phyloP scores from a whole-genome alignment of 30 jellyfish, hydroid and myxozoan species.

The Catostylus mosaicus region DNA sequence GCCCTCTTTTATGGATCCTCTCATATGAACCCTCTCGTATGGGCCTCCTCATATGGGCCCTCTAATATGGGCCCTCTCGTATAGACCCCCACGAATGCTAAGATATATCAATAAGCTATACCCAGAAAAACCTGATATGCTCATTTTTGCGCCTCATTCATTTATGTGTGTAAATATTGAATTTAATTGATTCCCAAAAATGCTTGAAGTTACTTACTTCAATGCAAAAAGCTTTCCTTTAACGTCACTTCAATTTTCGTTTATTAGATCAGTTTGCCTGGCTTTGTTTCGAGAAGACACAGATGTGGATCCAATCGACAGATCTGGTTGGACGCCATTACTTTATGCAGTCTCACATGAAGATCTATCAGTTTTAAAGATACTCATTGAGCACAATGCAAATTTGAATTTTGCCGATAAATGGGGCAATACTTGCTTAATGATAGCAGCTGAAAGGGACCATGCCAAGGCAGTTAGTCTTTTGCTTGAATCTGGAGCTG shows the following conservation, averaged over 20 bases:
- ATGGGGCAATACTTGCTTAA: conserved; percentile 17
- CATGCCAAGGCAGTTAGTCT: background rate
- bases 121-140: too few species aligned
- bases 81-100: too few species aligned
- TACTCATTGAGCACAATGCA: conserved; percentile 4
- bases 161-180: too few species aligned
- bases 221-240: background rate
- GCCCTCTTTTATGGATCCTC: too few species aligned
- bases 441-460: conserved; percentile 16
- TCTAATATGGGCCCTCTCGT: too few species aligned
- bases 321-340: conserved; percentile 14
- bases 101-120: too few species aligned
- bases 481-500: conserved; percentile 6
- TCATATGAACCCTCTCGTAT: too few species aligned
- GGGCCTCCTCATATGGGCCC: too few species aligned
- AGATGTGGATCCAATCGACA: background rate
- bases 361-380: background rate
- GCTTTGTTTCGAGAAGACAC: background rate
- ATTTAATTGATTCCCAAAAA: too few species aligned
- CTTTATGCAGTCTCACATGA: conserved; percentile 10
- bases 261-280: conserved; percentile 1
- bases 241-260: background rate
- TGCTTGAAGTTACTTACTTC: too few species aligned
- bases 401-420: background rate
- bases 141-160: too few species aligned